Conservation (phyloP, 2,113 vertebrate genomes). For the Aegotheles bennettii region DNA sequence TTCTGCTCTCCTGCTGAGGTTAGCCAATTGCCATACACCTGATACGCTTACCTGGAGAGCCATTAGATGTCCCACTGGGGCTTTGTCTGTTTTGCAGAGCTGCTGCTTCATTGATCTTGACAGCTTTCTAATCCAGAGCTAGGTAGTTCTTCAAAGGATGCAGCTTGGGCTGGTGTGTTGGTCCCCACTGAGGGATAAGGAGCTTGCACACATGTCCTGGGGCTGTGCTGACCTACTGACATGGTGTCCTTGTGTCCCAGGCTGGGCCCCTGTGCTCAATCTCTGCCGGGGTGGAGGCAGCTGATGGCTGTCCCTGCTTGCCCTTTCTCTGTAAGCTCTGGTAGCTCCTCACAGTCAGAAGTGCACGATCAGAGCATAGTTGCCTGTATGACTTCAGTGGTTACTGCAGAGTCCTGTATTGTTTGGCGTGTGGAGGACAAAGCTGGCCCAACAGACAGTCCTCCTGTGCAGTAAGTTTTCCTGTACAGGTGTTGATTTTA, state of each 20-base stretch:
- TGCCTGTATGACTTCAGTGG: background rate
- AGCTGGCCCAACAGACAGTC: background rate
- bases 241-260: background rate
- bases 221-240: background rate
- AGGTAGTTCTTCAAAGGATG: background rate
- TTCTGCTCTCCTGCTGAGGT: background rate
- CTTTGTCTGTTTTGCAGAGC: background rate
- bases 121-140: no score
- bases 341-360: background rate
- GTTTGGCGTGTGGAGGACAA: background rate
- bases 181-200: background rate
- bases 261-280: background rate
- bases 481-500: background rate
- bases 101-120: background rate
- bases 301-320: background rate
- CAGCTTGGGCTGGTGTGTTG: no score
- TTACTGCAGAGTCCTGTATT: background rate
- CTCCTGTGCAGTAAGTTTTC: background rate
- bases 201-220: background rate
- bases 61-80: no score
- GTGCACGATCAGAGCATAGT: background rate
- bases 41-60: background rate
- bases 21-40: background rate
- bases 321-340: background rate
- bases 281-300: background rate